These are phyloP conservation scores for Choristoneura rosaceana DNA, from an alignment of 2,888 invertebrate species.

Conservation along the genomic window DNA sequence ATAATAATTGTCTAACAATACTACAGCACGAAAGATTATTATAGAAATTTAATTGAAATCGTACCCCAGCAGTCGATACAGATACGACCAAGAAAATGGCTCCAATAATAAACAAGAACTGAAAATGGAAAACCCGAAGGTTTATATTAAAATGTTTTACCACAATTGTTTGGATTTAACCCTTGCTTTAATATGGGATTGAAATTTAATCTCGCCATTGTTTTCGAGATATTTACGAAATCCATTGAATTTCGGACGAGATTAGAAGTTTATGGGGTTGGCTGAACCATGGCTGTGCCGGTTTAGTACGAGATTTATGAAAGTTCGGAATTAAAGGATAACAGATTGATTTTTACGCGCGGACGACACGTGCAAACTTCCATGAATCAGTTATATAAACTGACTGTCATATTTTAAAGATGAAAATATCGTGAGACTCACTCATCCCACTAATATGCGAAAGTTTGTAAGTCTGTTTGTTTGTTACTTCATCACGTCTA, in stretches of 20 bases:
- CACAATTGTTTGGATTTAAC: conserved; percentile 41
- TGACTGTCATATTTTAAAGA: too few relatives aligned
- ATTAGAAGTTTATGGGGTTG: conserved; percentile 35
- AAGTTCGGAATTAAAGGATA: conserved; percentile 3
- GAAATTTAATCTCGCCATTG: conserved; percentile 40
- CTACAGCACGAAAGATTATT: conserved; percentile 6
- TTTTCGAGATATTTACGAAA: conserved; percentile 41
- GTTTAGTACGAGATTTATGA: conserved; percentile 10
- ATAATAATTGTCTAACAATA: background rate
- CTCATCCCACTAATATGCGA: too few relatives aligned
- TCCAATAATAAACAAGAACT: conserved; percentile 30
- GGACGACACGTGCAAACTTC: background rate
- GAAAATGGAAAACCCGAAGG: conserved; percentile 33
- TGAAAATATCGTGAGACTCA: too few relatives aligned
- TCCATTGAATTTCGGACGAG: conserved; percentile 32
- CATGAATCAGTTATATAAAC: background rate
- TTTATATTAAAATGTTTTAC: conserved; percentile 40
- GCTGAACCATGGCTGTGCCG: conserved; percentile 16
- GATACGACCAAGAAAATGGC: conserved; percentile 29
- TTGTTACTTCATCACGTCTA: too few relatives aligned
- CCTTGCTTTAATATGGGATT: conserved; percentile 39
- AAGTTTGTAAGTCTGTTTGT: too few relatives aligned
- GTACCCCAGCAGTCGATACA: conserved; percentile 21
- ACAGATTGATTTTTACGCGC: conserved; percentile 4
- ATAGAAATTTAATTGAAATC: conserved; percentile 29